Conservation (phyloP, 2,113 vertebrate genomes). For the Peromyscus leucopus region DNA sequence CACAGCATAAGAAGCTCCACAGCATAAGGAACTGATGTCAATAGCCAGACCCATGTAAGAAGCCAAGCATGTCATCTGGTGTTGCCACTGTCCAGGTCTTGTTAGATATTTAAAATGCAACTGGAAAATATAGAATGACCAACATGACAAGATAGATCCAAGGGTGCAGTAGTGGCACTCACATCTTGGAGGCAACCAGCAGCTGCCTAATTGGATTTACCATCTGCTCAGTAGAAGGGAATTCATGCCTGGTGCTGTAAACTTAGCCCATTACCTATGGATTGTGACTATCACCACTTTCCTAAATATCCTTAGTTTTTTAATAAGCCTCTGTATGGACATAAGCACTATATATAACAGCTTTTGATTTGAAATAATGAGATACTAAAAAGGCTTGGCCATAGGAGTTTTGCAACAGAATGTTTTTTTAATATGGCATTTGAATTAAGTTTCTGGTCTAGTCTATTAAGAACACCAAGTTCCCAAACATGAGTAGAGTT, state of each 20-base stretch:
- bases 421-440: slow-evolving; percentile 24
- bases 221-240: neutral
- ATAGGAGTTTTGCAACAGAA: slow-evolving; percentile 75
- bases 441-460: neutral
- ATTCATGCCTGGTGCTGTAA: neutral
- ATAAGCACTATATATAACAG: slow-evolving; percentile 79
- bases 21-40: neutral
- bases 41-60: neutral
- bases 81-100: neutral
- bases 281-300: neutral
- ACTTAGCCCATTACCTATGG: neutral
- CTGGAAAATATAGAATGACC: neutral
- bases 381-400: slow-evolving; percentile 77
- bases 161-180: neutral
- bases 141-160: neutral
- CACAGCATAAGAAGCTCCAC: too few relatives aligned
- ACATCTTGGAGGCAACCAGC: neutral
- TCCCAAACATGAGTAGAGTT: neutral
- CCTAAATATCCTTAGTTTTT: neutral
- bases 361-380: slow-evolving; percentile 79
- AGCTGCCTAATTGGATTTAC: neutral
- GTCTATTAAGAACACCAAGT: neutral
- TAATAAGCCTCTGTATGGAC: neutral
- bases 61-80: neutral
- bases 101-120: neutral